A percentile compares a stretch with the other conserved stretches of the same genome.
Evolutionary conservation across 2,797 vertebrate genomes (phyloP).

Genomic region (Cyprinella venusta): DNA sequence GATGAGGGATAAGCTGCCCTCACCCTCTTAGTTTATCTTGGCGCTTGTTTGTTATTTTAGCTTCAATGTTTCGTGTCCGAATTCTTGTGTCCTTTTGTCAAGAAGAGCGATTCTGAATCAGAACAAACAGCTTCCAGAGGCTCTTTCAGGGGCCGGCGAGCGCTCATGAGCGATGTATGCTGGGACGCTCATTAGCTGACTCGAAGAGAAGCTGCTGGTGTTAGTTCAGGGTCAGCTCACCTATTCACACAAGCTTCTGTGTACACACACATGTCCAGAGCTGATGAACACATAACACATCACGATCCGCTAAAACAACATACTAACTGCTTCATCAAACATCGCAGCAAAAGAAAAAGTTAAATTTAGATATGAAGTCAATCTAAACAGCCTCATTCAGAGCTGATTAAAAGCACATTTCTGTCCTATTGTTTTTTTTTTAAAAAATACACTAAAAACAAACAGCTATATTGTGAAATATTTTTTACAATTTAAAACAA

Average conservation of each 20-base stretch:
- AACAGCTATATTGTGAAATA: not conserved
- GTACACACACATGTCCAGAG: conserved; percentile 32
- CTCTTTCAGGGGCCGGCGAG: conserved; percentile 40
- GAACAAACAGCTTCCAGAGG: conserved; percentile 64
- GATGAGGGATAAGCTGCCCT: conserved; percentile 32
- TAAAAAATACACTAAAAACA: not conserved
- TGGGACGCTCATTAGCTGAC: conserved; percentile 40
- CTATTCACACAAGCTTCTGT: conserved; percentile 20
- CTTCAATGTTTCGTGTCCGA: conserved; percentile 61
- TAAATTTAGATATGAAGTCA: not conserved
- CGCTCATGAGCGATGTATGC: conserved; percentile 60
- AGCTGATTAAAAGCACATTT: not conserved
- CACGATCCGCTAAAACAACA: not conserved
- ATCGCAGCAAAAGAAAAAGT: not conserved
- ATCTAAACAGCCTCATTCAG: not conserved
- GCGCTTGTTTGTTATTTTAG: conserved; percentile 68
- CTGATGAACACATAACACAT: conserved; percentile 14
- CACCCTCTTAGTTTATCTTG: conserved; percentile 19
- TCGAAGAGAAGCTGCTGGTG: conserved; percentile 31
- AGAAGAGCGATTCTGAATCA: conserved; percentile 58
- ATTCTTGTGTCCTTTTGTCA: conserved; percentile 57
- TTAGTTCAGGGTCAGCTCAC: conserved; percentile 37
- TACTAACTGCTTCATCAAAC: not conserved
- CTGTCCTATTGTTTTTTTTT: too few species aligned
- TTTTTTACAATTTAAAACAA: not conserved